Evolutionary conservation across 2,797 vertebrate species (phyloP).

Genomic region (Kryptolebias ocellatus): DNA sequence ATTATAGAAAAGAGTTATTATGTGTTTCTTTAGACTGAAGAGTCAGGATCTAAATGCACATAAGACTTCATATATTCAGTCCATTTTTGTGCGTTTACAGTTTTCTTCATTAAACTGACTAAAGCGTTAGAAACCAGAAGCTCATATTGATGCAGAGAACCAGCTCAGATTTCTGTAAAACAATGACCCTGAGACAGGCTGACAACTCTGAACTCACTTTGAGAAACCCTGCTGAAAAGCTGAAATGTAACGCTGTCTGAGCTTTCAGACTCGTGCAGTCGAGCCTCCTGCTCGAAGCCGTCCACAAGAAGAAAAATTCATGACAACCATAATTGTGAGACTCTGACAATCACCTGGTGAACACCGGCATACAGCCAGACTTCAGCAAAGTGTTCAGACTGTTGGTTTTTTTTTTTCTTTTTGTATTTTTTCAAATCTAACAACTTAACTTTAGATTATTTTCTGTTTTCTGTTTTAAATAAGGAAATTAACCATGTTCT

Average conservation of each 20-base stretch:
- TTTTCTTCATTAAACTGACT: not conserved
- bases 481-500: too few species aligned
- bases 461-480: too few species aligned
- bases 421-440: not conserved
- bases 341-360: not conserved
- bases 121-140: not conserved
- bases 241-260: constrained; percentile 1
- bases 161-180: not conserved
- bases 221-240: constrained; percentile 1
- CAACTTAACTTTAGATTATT: too few species aligned
- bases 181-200: not conserved
- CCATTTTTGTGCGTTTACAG: not conserved
- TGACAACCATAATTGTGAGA: constrained; percentile 3
- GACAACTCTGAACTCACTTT: not conserved
- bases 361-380: not conserved
- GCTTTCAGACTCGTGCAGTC: constrained; percentile 8
- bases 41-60: not conserved
- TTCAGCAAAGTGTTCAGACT: not conserved
- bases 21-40: too few species aligned
- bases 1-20: too few species aligned
- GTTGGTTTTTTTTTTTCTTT: too few species aligned
- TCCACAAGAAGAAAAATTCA: constrained; percentile 18
- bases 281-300: not conserved
- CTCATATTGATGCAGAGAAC: not conserved
- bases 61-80: not conserved